Percentiles rank a stretch among this genome's conserved stretches.
These are phyloP conservation scores for Pyrgus malvae DNA, from an alignment of 2,888 invertebrate genomes.

Conservation along the genomic window DNA sequence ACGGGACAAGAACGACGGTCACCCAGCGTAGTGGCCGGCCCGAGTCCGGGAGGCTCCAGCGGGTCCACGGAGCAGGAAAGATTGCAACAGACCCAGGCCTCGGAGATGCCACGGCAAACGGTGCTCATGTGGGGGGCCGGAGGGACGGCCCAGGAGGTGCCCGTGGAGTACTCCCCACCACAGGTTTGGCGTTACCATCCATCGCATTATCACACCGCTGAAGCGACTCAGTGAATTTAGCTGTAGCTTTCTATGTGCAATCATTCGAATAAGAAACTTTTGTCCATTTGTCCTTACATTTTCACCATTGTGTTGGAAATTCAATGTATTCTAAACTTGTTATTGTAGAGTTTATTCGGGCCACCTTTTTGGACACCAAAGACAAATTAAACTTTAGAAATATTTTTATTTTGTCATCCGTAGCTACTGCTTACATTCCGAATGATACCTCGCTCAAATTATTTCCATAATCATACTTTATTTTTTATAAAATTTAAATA, in stretches of 20 bases:
- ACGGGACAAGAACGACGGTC: conserved; percentile 84
- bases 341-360: background rate
- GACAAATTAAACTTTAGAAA: no score
- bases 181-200: conserved; percentile 80
- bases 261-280: conserved; percentile 32
- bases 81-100: conserved; percentile 62
- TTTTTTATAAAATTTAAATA: background rate
- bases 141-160: conserved; percentile 68
- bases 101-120: conserved; percentile 90
- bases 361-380: conserved; percentile 16
- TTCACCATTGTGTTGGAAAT: background rate
- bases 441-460: conserved; percentile 62
- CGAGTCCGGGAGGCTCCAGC: conserved; percentile 71
- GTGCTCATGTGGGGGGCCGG: conserved; percentile 95
- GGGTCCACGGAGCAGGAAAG: conserved; percentile 69
- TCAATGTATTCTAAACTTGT: background rate
- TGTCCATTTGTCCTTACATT: background rate
- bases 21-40: conserved; percentile 80
- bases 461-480: conserved; percentile 32
- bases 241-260: conserved; percentile 53
- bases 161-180: conserved; percentile 74
- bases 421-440: conserved; percentile 31
- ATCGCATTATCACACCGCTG: conserved; percentile 77
- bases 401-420: background rate
- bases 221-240: conserved; percentile 69